Evolutionary conservation across 2,888 invertebrate species (phyloP), one percentile per base, ranked within the genome.

Genomic region (Cremastobaeus sp.): DNA sequence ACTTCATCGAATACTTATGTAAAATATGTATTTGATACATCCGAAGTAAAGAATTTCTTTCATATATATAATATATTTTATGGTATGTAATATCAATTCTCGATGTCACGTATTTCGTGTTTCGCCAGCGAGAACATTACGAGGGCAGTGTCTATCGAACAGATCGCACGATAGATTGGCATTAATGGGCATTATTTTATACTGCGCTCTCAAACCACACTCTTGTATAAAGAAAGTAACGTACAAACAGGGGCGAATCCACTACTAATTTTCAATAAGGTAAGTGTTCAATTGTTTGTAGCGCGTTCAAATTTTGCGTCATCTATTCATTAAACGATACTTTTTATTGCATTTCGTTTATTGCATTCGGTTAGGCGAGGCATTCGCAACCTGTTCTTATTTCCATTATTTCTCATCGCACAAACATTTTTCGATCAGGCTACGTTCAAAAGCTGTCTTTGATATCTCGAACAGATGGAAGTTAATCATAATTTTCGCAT

Each of bases 131-230:
- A 74, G 70, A 64, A 70, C 69, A 70, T 74, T 74, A 65, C 52
- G 59, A 74, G 74, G 69, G 65, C 70, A 70, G 65, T 70, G 70
- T 66, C 70, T 74, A 74, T 74, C 60, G 70, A 74, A 60, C 70
- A 50, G 69, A 70, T 70, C 62, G 55, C 54, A 74, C 65, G 69
- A 74, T 70, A 64, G 65, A 74, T 74, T 74, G 65, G 69, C 69
- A 74, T 74, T 74, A 74, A 74, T 70, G 65, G 69, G 60, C 54
- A 55, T 74, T 74, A 69, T 74, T 74, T 69, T 65, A 69, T 74
- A 48, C 69, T 60, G 47, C 54, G 20, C 54, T 65, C 74, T 57
- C 57, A 62, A 64, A 70, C 43, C 52, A 39, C 48, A 54, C 39
- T 69, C 57, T 39, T 52, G 60, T 60, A 41, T 37, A 65, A 57